Base-by-base conservation (phyloP, 2,113 vertebrate genomes). In the Rynchops niger region DNA sequence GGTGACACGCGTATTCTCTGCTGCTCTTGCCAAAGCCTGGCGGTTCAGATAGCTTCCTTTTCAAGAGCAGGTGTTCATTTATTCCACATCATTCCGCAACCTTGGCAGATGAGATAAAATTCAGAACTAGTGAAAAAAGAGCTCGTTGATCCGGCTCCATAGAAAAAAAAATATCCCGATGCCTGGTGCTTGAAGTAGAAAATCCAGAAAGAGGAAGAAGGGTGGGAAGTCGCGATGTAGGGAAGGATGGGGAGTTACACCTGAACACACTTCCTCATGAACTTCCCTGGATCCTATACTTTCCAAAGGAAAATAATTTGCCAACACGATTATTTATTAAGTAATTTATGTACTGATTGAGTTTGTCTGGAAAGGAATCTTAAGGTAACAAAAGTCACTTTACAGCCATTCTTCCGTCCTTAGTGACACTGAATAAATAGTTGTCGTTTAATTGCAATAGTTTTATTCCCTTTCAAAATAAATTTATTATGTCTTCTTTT, bases 21-120 rank as follows among this genome's bases (percentile, higher is more conserved):
- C 20, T 42, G 53, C 70, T 86, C 72, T 78, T 96, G 92, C 94
- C 95, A 97, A 96, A 70, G 71, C 74, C 88, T 93, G 92, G 71
- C 9, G 22, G 83, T 94, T 97, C 63, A 90, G 76, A 95, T 69
- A 92, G 50, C 85, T 97, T 93, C 79, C 82, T 95, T 95, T 96
- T 90, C 92, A 93, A 74, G 93, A 94, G 92, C 96, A 96, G 95
- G 96, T 97, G 93, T 92, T 95, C 95, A 85, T 95, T 94, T 96
- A 93, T 97, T 93, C 88, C 95, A 96, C 92, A 90, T 95, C 79
- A 90, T 90, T 96, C 93, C 81, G 85, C 86, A 96, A 43, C 82
- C 69, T 90, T 93, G 95, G 92, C 90, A 93, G 82, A 95, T 85
- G 58, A 95, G 56, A 69, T 50, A 61, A 96, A 88, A 92, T 93